Conservation (phyloP, 2,888 invertebrate genomes). For the Ommatoiulus sabulosus region DNA sequence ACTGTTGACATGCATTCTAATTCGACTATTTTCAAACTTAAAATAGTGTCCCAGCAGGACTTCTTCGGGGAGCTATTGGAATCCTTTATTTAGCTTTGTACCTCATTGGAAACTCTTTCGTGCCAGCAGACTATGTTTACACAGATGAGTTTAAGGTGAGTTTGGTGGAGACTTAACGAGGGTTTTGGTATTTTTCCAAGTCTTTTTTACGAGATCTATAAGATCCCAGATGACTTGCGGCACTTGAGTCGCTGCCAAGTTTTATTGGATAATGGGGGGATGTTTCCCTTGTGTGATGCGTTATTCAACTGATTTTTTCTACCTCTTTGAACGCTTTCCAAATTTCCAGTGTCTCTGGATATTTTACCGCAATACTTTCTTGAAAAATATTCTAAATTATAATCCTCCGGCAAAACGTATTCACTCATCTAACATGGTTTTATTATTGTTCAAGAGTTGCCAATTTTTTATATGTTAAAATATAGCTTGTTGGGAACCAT, state of each 20-base stretch:
- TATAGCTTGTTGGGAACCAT: too few relatives aligned
- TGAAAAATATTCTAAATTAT: too few relatives aligned
- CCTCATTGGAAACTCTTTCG: constrained; percentile 78
- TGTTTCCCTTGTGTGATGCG: not conserved
- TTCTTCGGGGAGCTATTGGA: constrained; percentile 77
- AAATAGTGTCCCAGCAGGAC: constrained; percentile 70
- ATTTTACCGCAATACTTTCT: too few relatives aligned
- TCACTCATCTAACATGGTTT: too few relatives aligned
- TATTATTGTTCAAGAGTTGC: too few relatives aligned
- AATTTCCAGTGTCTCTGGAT: not conserved
- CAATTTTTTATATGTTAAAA: too few relatives aligned
- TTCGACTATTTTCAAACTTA: not conserved
- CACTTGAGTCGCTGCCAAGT: not conserved
- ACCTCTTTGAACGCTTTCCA: not conserved
- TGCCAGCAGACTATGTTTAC: constrained; percentile 81
- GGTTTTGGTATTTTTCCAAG: not conserved
- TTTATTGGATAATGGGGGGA: not conserved
- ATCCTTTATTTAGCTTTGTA: constrained; percentile 79
- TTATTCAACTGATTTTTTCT: not conserved
- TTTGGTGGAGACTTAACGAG: not conserved
- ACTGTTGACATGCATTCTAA: not conserved
- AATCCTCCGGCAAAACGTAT: too few relatives aligned
- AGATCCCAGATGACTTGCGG: not conserved
- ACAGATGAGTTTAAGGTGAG: constrained; percentile 69
- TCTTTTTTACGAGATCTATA: not conserved